These are phyloP conservation scores for Tyto alba DNA, from an alignment of 2,113 vertebrate species.

Conservation along the genomic window DNA sequence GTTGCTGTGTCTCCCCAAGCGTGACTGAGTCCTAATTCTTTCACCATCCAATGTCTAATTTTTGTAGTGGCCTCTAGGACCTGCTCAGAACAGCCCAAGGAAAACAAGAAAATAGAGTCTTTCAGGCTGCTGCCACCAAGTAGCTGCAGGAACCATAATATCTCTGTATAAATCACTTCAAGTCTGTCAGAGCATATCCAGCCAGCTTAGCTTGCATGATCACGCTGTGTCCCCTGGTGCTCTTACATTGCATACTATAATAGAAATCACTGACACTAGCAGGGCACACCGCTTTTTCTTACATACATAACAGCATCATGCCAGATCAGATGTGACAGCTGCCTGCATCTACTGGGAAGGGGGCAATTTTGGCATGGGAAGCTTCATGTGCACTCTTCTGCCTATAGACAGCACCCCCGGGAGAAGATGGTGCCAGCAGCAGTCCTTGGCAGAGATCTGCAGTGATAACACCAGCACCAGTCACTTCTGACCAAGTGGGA, in stretches of 20 bases:
- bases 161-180: background rate
- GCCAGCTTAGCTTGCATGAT: background rate
- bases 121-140: background rate
- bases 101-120: background rate
- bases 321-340: background rate
- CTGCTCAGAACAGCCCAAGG: background rate
- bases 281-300: background rate
- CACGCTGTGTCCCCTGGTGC: background rate
- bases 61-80: background rate
- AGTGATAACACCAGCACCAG: background rate
- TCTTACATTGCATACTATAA: background rate
- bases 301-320: background rate
- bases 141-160: background rate
- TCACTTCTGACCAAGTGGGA: background rate
- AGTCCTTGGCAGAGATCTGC: accelerated
- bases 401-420: background rate
- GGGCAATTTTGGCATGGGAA: background rate
- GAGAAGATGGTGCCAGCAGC: background rate
- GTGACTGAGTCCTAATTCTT: background rate
- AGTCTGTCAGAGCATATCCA: background rate
- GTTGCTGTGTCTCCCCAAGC: background rate
- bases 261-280: background rate
- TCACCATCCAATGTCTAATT: background rate
- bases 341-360: background rate
- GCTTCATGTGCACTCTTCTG: background rate